Percentiles rank a stretch among this genome's conserved stretches.
phyloP scores from a whole-genome alignment of 1,140 invertebrate species.

The Brachionus manjavacas region DNA sequence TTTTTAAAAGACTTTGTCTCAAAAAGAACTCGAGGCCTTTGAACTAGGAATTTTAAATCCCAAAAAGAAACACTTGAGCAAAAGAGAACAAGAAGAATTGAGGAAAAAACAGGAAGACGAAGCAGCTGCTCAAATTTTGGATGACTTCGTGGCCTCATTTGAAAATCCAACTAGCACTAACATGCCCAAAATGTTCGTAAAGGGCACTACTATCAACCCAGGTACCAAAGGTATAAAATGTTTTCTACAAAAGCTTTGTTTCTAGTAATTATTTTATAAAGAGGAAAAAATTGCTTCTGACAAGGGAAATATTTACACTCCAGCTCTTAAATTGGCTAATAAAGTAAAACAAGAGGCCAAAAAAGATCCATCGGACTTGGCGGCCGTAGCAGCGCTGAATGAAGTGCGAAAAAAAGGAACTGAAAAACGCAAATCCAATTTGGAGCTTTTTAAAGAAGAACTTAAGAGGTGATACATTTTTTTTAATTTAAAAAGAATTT shows the following conservation, averaged over 20 bases:
- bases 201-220: constrained; percentile 90
- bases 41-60: constrained; percentile 70
- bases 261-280: constrained; percentile 13
- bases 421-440: constrained; percentile 90
- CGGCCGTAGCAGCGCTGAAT: constrained; percentile 1
- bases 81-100: constrained; percentile 78
- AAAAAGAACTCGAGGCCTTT: constrained; percentile 70
- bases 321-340: constrained; percentile 53
- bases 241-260: background rate
- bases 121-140: constrained; percentile 75
- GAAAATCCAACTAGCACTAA: constrained; percentile 71
- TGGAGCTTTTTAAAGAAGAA: constrained; percentile 88
- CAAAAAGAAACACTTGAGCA: constrained; percentile 71
- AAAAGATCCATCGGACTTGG: constrained; percentile 43
- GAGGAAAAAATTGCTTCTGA: constrained; percentile 49
- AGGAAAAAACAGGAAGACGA: constrained; percentile 76
- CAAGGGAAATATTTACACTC: constrained; percentile 70
- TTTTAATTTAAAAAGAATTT: background rate
- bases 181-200: constrained; percentile 84
- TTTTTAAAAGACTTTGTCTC: constrained; percentile 45
- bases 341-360: background rate
- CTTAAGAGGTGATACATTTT: constrained; percentile 51
- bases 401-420: constrained; percentile 67
- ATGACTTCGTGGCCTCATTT: constrained; percentile 95
- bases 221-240: constrained; percentile 17